Base-by-base conservation (phyloP, 2,797 vertebrate genomes). In the Darevskia mixta region DNA sequence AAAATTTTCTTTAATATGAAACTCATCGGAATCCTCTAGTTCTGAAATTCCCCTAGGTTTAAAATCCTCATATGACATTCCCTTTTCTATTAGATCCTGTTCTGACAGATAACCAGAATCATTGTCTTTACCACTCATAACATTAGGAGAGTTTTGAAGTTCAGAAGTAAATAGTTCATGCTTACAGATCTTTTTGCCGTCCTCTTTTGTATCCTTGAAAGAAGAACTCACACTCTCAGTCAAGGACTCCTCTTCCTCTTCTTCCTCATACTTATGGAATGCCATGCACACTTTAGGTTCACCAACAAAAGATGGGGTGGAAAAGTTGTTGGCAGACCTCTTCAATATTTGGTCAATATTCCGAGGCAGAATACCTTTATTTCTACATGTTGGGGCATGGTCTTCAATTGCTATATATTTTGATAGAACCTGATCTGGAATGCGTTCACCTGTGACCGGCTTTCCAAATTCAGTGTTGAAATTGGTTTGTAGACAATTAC, bases 11-110 rank as follows among this genome's bases (percentile, higher is more conserved):
- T 92, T 88, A 88, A 64, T 82, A 69, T 83, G 82, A 27, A 95
- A 86, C 91, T 91, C 93, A 43, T 35, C 78, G 75, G 94, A 92
- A 67, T 86, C 69, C 45, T 94, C 92, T 43, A 92, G 88, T 90
- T 96, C 92, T 69, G 85, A 90, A 93, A 89, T 93, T 90, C 90
- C 92, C 75, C 90, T 94, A 43, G 87, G 94, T 89, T 95, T 96
- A 58, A 78, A 91, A 43, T 96, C 93, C 77, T 93, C 90, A 77
- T 66, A 92, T 87, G 93, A 69, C 77, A 91, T 87, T 55, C 32
- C 76, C 86, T 71, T 86, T 82, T 87, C 85, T 81, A 87, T 81
- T 38, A 15, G 45, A 64, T 87, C 89, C 82, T 89, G 82, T 90
- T 93, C 92, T 87, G 89, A 86, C 4, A 86, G 79, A 58, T 89